Evolutionary conservation across 2,888 invertebrate genomes (phyloP).

Genomic region (Adela reaumurella): DNA sequence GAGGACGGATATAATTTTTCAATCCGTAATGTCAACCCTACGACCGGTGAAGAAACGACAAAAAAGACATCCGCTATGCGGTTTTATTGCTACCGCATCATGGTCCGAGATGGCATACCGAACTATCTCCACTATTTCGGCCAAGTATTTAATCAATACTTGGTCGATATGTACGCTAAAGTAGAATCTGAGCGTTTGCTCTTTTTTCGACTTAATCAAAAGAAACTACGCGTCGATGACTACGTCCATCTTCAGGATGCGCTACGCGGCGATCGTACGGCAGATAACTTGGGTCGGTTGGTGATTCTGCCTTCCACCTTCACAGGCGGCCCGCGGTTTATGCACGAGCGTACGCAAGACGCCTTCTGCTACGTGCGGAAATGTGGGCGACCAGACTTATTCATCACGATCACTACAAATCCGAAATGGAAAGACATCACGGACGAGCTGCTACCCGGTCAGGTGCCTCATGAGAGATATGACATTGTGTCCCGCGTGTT

Average conservation of each 20-base stretch:
- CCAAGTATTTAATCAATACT: constrained; percentile 16
- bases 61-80: neutral
- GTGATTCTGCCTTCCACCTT: constrained; percentile 9
- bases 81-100: neutral
- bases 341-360: constrained; percentile 16
- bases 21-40: neutral
- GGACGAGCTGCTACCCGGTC: constrained; percentile 2
- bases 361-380: constrained; percentile 5
- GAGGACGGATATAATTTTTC: constrained; percentile 1
- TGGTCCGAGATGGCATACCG: neutral
- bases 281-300: constrained; percentile 9
- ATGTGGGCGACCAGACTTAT: constrained; percentile 15
- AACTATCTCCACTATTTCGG: constrained; percentile 9
- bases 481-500: constrained; percentile 5
- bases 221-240: constrained; percentile 11
- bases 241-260: constrained; percentile 16
- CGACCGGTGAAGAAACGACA: neutral
- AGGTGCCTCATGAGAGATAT: constrained; percentile 4
- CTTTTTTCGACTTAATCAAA: constrained; percentile 14
- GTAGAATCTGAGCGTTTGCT: constrained; percentile 15
- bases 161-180: constrained; percentile 18
- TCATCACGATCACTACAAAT: constrained; percentile 5
- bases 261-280: constrained; percentile 3
- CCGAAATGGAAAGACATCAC: constrained; percentile 2
- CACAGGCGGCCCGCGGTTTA: constrained; percentile 15